These are phyloP conservation scores for Glyptemys insculpta DNA, from an alignment of 2,797 vertebrate species.

Conservation along the genomic window DNA sequence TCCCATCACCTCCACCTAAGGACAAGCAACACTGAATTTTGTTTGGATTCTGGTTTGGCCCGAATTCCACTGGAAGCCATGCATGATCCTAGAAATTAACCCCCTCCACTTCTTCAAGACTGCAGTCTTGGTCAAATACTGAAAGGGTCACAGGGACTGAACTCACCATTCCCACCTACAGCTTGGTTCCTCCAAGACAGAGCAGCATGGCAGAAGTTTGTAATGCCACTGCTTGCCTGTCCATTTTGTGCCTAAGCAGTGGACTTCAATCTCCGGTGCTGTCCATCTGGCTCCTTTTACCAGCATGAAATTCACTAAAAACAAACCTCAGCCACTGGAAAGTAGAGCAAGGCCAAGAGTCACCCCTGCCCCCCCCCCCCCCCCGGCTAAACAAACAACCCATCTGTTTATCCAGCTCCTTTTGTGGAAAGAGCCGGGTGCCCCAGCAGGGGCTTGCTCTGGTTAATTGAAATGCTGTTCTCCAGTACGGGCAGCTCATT, in stretches of 20 bases:
- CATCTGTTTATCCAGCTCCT: slow-evolving; percentile 19
- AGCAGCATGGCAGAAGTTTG: not conserved
- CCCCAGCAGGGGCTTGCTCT: accelerated
- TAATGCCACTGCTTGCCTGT: not conserved
- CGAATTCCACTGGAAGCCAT: no score
- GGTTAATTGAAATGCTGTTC: slow-evolving; percentile 59
- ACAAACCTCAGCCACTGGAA: not conserved
- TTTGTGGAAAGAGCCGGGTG: slow-evolving; percentile 7
- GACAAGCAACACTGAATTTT: not conserved
- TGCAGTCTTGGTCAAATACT: not conserved
- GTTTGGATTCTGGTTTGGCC: not conserved
- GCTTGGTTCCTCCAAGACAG: not conserved
- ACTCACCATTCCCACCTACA: not conserved
- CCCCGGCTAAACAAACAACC: not conserved
- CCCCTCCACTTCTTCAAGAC: not conserved
- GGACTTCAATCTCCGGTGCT: not conserved
- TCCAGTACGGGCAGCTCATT: slow-evolving; percentile 64
- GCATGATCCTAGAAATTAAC: not conserved
- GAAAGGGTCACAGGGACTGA: not conserved
- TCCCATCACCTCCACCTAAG: not conserved
- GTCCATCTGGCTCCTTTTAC: not conserved
- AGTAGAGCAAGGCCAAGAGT: not conserved
- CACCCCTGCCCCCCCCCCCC: not conserved
- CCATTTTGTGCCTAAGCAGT: not conserved
- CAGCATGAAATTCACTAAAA: not conserved